A percentile compares a stretch with the other conserved stretches of the same genome.
Evolutionary conservation across 2,888 invertebrate genomes (phyloP).

Genomic region (Dusona sp.): DNA sequence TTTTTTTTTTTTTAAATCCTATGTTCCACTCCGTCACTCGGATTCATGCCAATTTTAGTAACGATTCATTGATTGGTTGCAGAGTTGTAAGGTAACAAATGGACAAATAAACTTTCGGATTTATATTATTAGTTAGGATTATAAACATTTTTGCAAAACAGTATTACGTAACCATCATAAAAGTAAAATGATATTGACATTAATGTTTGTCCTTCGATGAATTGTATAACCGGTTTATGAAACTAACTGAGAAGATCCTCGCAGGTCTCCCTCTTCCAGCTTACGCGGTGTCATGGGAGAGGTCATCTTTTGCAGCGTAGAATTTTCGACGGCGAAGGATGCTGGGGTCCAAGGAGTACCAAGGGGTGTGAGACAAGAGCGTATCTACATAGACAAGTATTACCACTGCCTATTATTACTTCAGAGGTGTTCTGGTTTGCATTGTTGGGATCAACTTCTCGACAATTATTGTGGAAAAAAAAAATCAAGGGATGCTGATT

Average conservation of each 20-base stretch:
- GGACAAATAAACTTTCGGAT: too few species aligned
- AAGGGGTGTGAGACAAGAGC: background rate
- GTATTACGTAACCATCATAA: background rate
- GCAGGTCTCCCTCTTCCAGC: background rate
- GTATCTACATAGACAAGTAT: constrained; percentile 12
- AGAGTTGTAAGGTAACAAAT: too few species aligned
- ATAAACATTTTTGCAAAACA: background rate
- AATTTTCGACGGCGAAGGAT: constrained; percentile 51
- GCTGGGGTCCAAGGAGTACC: constrained; percentile 59
- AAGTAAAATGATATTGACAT: background rate
- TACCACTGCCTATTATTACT: constrained; percentile 32
- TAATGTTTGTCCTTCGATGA: background rate
- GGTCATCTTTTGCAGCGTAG: constrained; percentile 53
- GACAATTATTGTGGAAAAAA: constrained; percentile 4
- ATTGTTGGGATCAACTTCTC: constrained; percentile 56
- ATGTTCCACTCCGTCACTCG: too few species aligned
- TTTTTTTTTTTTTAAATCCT: too few species aligned
- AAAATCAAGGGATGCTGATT: constrained; percentile 10
- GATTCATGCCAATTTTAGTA: too few species aligned
- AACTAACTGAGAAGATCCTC: constrained; percentile 21
- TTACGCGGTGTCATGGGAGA: constrained; percentile 66
- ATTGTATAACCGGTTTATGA: constrained; percentile 30
- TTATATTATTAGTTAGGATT: background rate
- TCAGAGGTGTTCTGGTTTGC: constrained; percentile 46
- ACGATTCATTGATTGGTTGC: too few species aligned